These are phyloP conservation scores for Anolis apletophallus DNA, from an alignment of 2,797 vertebrate species.

Conservation along the genomic window DNA sequence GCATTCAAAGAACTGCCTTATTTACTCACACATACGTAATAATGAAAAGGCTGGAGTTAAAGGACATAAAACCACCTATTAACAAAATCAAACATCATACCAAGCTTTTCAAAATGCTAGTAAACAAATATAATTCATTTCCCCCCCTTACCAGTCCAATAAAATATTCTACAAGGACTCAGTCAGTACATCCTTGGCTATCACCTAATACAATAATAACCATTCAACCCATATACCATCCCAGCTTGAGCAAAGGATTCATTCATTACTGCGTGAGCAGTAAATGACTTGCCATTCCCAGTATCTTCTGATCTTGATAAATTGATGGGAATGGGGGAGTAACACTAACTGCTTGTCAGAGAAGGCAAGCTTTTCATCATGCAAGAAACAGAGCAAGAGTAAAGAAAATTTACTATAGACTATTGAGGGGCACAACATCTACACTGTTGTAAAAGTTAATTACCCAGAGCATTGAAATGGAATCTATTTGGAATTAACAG, in stretches of 20 bases:
- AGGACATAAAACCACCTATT: background rate
- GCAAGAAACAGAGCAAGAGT: background rate
- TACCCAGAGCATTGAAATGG: background rate
- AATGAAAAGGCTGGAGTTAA: background rate
- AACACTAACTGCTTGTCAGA: slow-evolving; percentile 16
- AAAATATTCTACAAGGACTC: background rate
- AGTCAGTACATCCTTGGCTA: background rate
- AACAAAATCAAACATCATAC: background rate
- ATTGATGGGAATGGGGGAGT: background rate
- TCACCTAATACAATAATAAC: background rate
- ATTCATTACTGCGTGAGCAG: background rate
- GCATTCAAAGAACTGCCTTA: background rate
- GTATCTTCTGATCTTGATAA: slow-evolving; percentile 16
- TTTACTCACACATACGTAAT: background rate
- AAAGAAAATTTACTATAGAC: slow-evolving; percentile 13
- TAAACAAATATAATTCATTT: background rate
- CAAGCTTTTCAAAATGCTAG: background rate
- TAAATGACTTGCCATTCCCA: slow-evolving; percentile 11
- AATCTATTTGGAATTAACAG: slow-evolving; percentile 9
- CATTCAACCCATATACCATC: background rate
- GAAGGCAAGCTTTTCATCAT: slow-evolving; percentile 16
- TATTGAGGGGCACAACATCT: background rate
- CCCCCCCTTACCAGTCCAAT: background rate
- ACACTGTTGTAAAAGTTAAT: slow-evolving; percentile 6
- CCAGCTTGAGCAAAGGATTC: slow-evolving; percentile 17